Conservation (phyloP, 1,140 invertebrate species). For the Hycleus cichorii region DNA sequence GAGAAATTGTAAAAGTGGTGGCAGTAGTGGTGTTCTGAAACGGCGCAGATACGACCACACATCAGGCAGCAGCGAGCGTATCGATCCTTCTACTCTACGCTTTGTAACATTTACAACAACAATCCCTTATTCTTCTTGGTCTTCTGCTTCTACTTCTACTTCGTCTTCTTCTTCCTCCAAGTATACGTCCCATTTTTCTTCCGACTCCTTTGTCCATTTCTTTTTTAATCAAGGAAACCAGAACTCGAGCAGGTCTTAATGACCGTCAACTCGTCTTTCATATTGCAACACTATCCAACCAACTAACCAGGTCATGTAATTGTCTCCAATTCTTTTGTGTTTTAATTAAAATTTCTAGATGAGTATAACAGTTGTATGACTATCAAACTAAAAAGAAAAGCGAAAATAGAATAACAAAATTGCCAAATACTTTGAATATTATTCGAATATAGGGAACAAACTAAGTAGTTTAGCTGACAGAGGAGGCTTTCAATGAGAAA, state of each 20-base stretch:
- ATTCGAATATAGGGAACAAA: too few species aligned
- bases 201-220: constrained; percentile 21
- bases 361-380: too few species aligned
- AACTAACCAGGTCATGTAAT: background rate
- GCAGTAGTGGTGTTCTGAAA: background rate
- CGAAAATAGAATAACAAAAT: too few species aligned
- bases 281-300: constrained; percentile 5
- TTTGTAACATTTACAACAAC: constrained; percentile 22
- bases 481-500: constrained; percentile 13
- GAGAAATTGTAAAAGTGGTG: too few species aligned
- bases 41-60: constrained; percentile 21
- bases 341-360: too few species aligned
- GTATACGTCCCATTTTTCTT: too few species aligned
- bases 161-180: too few species aligned
- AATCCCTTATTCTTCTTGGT: constrained; percentile 10
- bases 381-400: too few species aligned
- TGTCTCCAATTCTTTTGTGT: background rate
- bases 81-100: constrained; percentile 16
- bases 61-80: constrained; percentile 13
- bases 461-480: too few species aligned
- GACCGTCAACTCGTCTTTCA: constrained; percentile 20
- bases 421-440: too few species aligned
- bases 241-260: constrained; percentile 18
- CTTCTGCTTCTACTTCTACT: constrained; percentile 5
- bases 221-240: constrained; percentile 23